phyloP scores from a whole-genome alignment of 2,797 vertebrate species.

The Varecia variegata region DNA sequence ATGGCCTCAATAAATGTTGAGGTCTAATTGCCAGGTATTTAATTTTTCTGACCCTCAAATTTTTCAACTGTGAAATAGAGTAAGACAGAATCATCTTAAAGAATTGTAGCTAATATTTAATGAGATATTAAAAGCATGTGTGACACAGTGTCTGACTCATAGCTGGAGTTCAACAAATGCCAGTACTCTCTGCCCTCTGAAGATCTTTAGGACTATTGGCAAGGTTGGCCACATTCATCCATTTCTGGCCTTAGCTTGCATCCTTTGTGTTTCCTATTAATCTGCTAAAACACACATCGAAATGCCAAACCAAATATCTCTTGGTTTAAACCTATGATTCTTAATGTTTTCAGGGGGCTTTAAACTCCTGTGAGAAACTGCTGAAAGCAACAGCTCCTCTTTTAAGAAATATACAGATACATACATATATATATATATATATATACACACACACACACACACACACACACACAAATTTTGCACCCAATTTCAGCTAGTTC shows the following conservation, averaged over 20 bases:
- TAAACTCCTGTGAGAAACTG: neutral
- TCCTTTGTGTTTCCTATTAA: neutral
- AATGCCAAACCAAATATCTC: neutral
- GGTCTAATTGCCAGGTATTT: constrained; percentile 37
- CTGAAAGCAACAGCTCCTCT: neutral
- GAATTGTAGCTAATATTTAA: neutral
- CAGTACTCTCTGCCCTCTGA: neutral
- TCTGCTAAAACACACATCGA: neutral
- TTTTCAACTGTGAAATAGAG: constrained; percentile 39
- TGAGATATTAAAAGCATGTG: neutral
- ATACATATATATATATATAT: neutral
- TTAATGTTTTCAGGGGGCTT: neutral
- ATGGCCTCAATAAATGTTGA: constrained; percentile 49
- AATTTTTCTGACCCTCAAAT: constrained; percentile 37
- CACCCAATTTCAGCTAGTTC: neutral
- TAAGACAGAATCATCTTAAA: neutral
- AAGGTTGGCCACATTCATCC: neutral
- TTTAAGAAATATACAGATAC: neutral
- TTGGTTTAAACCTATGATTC: neutral
- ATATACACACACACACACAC: neutral
- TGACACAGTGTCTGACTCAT: neutral
- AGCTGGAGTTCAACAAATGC: neutral
- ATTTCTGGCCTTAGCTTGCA: neutral
- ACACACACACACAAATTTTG: neutral
- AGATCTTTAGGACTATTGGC: neutral